Percentiles rank a stretch among this genome's conserved stretches.
Evolutionary conservation across 2,113 vertebrate species (phyloP).

Genomic region (Hemibagrus wyckioides): DNA sequence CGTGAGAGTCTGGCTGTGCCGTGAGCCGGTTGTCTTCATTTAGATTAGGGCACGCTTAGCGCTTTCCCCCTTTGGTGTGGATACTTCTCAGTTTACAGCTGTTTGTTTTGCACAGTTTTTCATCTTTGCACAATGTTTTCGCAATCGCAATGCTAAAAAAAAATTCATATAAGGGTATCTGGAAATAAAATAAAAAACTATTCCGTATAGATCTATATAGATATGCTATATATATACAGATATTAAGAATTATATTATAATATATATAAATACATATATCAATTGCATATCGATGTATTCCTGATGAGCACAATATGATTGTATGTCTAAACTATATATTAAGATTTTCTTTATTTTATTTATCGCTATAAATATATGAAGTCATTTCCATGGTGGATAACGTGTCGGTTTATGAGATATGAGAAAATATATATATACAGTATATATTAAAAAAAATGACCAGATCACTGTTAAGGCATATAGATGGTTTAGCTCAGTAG

Average conservation of each 20-base stretch:
- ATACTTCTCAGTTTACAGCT: conserved; percentile 30
- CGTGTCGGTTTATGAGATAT: conserved; percentile 52
- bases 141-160: conserved; percentile 36
- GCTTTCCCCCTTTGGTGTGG: conserved; percentile 10
- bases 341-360: conserved; percentile 69
- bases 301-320: conserved; percentile 73
- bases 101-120: conserved; percentile 54
- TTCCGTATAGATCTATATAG: not conserved
- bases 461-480: conserved; percentile 71
- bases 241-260: conserved; percentile 31
- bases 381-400: conserved; percentile 36
- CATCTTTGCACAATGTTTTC: conserved; percentile 52
- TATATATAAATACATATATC: conserved; percentile 55
- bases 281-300: conserved; percentile 60
- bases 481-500: conserved; percentile 40
- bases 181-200: conserved; percentile 42
- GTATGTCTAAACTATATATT: conserved; percentile 67
- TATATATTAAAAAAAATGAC: conserved; percentile 69
- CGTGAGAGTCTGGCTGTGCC: conserved; percentile 34
- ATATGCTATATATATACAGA: conserved; percentile 30
- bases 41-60: conserved; percentile 26
- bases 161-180: conserved; percentile 43
- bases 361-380: conserved; percentile 59
- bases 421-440: conserved; percentile 52
- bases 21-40: conserved; percentile 29